phyloP scores from a whole-genome alignment of 2,113 vertebrate genomes.

The Chaenocephalus aceratus region DNA sequence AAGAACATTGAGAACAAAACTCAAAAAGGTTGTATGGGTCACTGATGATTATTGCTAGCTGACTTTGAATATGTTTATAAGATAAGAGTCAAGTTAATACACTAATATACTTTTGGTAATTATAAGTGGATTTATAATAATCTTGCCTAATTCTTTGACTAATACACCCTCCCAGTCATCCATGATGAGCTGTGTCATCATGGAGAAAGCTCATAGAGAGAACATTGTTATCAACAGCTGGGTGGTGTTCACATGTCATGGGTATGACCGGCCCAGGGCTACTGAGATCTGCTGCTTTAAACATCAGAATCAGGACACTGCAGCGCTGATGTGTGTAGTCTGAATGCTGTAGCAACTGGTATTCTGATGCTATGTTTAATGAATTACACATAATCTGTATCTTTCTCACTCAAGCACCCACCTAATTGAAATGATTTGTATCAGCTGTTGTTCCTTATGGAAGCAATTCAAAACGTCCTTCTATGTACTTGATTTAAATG shows the following conservation, averaged over 20 bases:
- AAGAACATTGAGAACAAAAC: no score
- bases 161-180: not conserved
- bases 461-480: not conserved
- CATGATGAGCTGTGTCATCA: not conserved
- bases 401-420: not conserved
- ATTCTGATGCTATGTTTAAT: not conserved
- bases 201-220: constrained; percentile 51
- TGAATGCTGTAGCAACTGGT: not conserved
- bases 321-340: not conserved
- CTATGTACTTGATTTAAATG: not conserved
- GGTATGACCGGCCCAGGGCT: constrained; percentile 71
- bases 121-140: not conserved
- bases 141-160: not conserved
- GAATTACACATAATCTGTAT: not conserved
- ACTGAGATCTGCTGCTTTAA: not conserved
- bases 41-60: no score
- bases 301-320: not conserved
- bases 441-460: not conserved
- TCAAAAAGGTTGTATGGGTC: no score
- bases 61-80: no score
- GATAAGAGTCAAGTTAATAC: not conserved
- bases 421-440: not conserved
- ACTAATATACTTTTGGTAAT: not conserved
- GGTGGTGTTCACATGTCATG: constrained; percentile 66
- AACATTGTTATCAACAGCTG: constrained; percentile 58